A percentile compares a stretch with the other conserved stretches of the same genome.
These are phyloP conservation scores for Adelphocoris suturalis DNA, from an alignment of 2,888 invertebrate genomes.

Conservation along the genomic window DNA sequence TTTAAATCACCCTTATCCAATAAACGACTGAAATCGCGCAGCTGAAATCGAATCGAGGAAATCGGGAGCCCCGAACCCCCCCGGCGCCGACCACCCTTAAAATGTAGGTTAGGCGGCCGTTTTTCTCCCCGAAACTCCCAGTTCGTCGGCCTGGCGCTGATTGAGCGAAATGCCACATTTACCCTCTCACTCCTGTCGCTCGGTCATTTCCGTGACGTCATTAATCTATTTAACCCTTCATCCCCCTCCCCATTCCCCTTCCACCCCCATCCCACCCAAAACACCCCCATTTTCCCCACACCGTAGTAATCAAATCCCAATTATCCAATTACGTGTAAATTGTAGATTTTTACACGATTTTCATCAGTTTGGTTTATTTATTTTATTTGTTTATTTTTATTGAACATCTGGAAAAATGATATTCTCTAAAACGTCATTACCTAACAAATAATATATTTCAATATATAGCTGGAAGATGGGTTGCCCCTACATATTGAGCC, in stretches of 20 bases:
- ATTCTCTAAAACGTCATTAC: too few species aligned
- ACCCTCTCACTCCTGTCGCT: not conserved
- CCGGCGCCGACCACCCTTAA: not conserved
- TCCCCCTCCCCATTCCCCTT: not conserved
- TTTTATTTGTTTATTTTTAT: too few species aligned
- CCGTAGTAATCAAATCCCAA: too few species aligned
- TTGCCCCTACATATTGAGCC: too few species aligned
- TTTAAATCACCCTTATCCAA: not conserved
- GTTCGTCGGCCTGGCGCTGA: conserved; percentile 27
- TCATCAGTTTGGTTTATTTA: too few species aligned
- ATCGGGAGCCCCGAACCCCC: not conserved
- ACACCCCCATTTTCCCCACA: too few species aligned
- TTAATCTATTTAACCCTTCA: not conserved
- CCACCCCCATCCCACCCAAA: too few species aligned
- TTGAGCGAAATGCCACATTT: not conserved
- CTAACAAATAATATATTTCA: too few species aligned
- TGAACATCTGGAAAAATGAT: too few species aligned
- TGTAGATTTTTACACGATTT: too few species aligned
- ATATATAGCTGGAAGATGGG: too few species aligned
- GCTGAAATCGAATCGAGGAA: not conserved
- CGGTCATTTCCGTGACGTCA: conserved; percentile 1
- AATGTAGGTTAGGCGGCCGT: not conserved
- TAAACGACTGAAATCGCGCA: not conserved
- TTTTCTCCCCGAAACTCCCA: not conserved
- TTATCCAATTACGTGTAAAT: too few species aligned